Percentiles rank a stretch among this genome's conserved stretches.
Conservation (phyloP, 1,140 invertebrate genomes). For the Notospermus geniculatus region DNA sequence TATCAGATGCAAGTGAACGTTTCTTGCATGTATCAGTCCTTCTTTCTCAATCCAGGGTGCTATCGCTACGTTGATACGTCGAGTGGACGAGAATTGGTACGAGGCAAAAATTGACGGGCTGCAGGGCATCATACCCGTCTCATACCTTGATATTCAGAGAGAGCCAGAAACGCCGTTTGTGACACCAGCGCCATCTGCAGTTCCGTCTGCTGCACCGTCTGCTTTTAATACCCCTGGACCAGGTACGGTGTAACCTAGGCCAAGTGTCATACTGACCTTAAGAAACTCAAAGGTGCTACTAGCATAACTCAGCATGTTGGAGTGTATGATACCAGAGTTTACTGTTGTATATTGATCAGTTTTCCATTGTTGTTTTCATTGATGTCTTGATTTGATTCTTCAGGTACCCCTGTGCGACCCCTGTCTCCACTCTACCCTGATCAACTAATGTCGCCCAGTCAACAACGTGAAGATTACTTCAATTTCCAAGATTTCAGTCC, state of each 20-base stretch:
- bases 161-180: constrained; percentile 53
- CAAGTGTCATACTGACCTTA: too few relatives aligned
- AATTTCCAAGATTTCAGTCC: too few relatives aligned
- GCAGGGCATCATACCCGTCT: constrained; percentile 67
- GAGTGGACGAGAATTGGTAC: constrained; percentile 67
- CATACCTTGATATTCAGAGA: constrained; percentile 64
- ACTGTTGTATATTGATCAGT: too few relatives aligned
- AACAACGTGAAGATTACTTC: too few relatives aligned
- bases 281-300: too few relatives aligned
- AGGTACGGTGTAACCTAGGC: too few relatives aligned
- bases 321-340: too few relatives aligned
- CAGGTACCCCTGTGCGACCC: constrained; percentile 6
- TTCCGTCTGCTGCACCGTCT: constrained; percentile 14
- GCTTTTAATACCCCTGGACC: neutral
- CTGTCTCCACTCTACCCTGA: neutral
- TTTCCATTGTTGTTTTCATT: too few relatives aligned
- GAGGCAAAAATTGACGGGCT: constrained; percentile 61
- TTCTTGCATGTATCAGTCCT: too few relatives aligned
- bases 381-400: neutral
- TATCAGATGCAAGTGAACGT: too few relatives aligned
- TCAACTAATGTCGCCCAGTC: neutral
- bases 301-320: too few relatives aligned
- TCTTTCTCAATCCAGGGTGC: constrained; percentile 58
- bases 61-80: constrained; percentile 61
- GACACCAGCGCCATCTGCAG: constrained; percentile 50